A percentile compares a stretch with the other conserved stretches of the same genome.
Conservation (phyloP, 2,113 vertebrate genomes). For the Oxygymnocypris stewartii region DNA sequence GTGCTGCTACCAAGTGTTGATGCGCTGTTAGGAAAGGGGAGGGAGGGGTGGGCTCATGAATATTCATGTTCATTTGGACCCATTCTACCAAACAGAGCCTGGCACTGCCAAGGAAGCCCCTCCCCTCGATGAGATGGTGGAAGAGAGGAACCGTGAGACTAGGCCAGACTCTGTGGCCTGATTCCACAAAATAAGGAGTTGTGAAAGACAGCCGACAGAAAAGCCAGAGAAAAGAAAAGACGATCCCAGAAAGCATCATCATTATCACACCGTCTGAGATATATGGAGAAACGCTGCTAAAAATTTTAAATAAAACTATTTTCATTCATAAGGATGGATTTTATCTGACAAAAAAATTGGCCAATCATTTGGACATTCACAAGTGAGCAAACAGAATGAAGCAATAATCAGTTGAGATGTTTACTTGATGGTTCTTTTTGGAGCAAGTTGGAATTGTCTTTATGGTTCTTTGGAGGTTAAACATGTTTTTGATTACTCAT, state of each 20-base stretch:
- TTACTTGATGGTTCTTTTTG: not conserved
- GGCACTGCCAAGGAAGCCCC: constrained; percentile 68
- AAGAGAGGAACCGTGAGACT: constrained; percentile 43
- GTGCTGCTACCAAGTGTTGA: constrained; percentile 83
- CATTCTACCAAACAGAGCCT: constrained; percentile 73
- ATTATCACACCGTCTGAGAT: constrained; percentile 40
- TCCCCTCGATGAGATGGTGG: constrained; percentile 62
- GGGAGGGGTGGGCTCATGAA: constrained; percentile 71
- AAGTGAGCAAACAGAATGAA: not conserved
- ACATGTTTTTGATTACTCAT: not conserved
- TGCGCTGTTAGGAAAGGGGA: constrained; percentile 64
- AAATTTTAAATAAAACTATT: constrained; percentile 13
- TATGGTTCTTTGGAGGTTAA: not conserved
- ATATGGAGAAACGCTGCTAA: constrained; percentile 24
- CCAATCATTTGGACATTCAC: not conserved
- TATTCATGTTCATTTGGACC: constrained; percentile 77
- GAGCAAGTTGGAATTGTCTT: too few relatives aligned
- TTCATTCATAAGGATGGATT: constrained; percentile 40
- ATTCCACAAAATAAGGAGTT: constrained; percentile 67
- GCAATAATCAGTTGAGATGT: not conserved
- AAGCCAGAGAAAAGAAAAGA: constrained; percentile 24
- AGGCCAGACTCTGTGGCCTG: constrained; percentile 58
- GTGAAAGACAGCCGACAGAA: constrained; percentile 53
- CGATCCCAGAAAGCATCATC: constrained; percentile 44
- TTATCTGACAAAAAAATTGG: not conserved